Evolutionary conservation across 2,888 invertebrate species (phyloP).

Genomic region (Ichneumon xanthorius): DNA sequence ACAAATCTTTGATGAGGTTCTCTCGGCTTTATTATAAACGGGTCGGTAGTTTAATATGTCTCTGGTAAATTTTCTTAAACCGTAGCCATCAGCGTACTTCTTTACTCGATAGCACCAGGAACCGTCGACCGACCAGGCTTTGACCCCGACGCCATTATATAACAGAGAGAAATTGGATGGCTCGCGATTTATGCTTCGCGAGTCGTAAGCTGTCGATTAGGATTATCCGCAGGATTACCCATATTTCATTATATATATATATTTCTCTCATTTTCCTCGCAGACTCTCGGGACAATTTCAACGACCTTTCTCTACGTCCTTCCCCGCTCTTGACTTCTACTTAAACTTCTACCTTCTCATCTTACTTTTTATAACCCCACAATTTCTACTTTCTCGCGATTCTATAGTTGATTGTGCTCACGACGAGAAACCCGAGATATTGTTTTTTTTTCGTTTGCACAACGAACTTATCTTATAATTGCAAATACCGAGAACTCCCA

Average conservation of each 20-base stretch:
- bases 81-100: neutral
- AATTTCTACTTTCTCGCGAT: constrained; percentile 7
- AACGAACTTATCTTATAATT: neutral
- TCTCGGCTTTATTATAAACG: neutral
- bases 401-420: no score
- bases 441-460: constrained; percentile 18
- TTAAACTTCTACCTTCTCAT: constrained; percentile 28
- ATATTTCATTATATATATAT: constrained; percentile 46
- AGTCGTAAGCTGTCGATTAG: constrained; percentile 78
- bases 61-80: neutral
- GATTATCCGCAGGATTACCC: constrained; percentile 79
- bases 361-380: neutral
- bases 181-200: constrained; percentile 71
- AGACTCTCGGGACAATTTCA: constrained; percentile 2
- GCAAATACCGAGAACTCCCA: neutral
- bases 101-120: neutral
- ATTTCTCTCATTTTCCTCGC: constrained; percentile 39
- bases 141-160: neutral
- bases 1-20: constrained; percentile 18
- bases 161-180: constrained; percentile 67
- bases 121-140: neutral
- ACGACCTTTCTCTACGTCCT: constrained; percentile 15
- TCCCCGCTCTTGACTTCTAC: constrained; percentile 47
- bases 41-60: constrained; percentile 5
- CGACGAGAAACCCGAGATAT: neutral